phyloP scores from a whole-genome alignment of 2,113 vertebrate genomes.

The Eubucco bourcierii region DNA sequence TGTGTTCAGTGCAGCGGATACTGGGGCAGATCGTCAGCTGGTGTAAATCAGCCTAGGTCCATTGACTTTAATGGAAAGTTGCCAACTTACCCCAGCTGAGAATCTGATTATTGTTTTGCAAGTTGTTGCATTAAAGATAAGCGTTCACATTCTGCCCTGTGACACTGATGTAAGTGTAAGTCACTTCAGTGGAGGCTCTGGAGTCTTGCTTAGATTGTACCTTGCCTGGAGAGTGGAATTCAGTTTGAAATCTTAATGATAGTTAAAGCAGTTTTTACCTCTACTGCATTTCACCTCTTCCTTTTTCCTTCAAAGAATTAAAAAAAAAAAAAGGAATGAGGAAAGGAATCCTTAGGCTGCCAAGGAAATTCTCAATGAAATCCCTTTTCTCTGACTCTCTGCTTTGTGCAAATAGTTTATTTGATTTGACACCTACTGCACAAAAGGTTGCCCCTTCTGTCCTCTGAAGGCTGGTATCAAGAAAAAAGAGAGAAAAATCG shows the following conservation, averaged over 20 bases:
- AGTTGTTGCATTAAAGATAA: constrained; percentile 70
- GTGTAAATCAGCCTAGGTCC: constrained; percentile 69
- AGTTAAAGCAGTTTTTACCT: neutral
- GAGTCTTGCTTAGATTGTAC: neutral
- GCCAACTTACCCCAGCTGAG: constrained; percentile 68
- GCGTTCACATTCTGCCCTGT: constrained; percentile 25
- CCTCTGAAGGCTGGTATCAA: constrained; percentile 72
- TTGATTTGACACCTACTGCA: constrained; percentile 75
- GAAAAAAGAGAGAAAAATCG: constrained; percentile 70
- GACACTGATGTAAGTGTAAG: constrained; percentile 18
- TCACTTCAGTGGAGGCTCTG: neutral
- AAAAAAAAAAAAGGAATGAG: neutral
- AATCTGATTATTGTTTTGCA: constrained; percentile 70
- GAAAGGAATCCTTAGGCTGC: neutral
- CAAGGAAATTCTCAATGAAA: constrained; percentile 52
- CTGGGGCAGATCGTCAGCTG: constrained; percentile 65
- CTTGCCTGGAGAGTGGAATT: constrained; percentile 7
- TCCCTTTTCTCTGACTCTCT: constrained; percentile 49
- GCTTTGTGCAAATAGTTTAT: constrained; percentile 72
- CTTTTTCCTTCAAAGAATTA: neutral
- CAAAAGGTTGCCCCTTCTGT: constrained; percentile 77
- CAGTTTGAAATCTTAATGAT: neutral
- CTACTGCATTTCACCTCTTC: neutral
- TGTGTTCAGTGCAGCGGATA: constrained; percentile 21
- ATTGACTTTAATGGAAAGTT: constrained; percentile 69